A percentile compares a stretch with the other conserved stretches of the same genome.
These are phyloP conservation scores for Lutjanus erythropterus DNA, from an alignment of 2,113 vertebrate species.

Conservation along the genomic window DNA sequence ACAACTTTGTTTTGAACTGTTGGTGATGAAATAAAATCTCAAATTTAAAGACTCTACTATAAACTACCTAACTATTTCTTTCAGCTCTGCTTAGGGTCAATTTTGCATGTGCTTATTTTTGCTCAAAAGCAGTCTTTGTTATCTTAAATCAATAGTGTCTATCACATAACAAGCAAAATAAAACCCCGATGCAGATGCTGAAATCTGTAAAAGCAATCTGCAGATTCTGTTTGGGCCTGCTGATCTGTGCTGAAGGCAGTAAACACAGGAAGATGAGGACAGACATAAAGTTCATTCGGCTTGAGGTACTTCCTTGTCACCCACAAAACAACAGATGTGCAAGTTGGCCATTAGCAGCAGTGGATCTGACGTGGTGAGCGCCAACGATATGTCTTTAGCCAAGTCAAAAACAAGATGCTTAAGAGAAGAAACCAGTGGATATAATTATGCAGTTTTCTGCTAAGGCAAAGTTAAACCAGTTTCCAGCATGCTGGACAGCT, in stretches of 20 bases:
- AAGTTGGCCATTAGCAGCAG: conserved; percentile 4
- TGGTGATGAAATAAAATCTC: too few relatives aligned
- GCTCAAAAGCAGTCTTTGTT: too few relatives aligned
- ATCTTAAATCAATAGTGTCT: too few relatives aligned
- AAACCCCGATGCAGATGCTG: too few relatives aligned
- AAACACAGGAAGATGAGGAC: conserved; percentile 8
- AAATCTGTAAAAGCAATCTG: too few relatives aligned
- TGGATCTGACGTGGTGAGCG: background rate
- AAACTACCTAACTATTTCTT: too few relatives aligned
- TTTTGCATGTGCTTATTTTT: too few relatives aligned
- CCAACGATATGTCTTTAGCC: background rate
- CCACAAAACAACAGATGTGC: conserved; percentile 42
- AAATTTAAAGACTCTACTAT: too few relatives aligned
- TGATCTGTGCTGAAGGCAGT: background rate
- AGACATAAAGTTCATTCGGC: conserved; percentile 25
- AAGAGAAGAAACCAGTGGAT: background rate
- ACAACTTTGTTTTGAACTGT: too few relatives aligned
- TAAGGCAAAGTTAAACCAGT: conserved; percentile 8
- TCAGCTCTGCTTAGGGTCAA: too few relatives aligned
- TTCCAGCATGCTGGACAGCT: conserved; percentile 5
- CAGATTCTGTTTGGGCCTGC: too few relatives aligned
- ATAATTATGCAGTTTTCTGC: background rate
- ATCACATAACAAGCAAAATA: too few relatives aligned
- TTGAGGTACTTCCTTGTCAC: conserved; percentile 1
- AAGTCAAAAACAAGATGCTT: conserved; percentile 13